Percentiles rank a stretch among this genome's conserved stretches.
These are phyloP conservation scores for Heliocidaris tuberculata DNA, from an alignment of 35 echinoderm and acorn worm species.

Conservation along the genomic window DNA sequence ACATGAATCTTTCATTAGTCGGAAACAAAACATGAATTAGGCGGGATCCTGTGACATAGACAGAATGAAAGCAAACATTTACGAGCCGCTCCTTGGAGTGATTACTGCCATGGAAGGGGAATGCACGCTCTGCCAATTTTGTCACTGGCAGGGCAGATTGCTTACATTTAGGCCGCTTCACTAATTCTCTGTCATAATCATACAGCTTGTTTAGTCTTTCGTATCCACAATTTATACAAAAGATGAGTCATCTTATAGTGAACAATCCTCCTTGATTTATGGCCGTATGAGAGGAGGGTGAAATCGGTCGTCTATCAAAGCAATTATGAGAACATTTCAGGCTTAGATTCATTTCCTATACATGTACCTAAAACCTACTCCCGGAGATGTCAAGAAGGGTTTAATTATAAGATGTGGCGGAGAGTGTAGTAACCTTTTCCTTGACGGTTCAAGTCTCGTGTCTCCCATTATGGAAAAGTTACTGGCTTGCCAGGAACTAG, in stretches of 20 bases:
- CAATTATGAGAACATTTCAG: neutral
- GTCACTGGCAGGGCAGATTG: constrained; percentile 7
- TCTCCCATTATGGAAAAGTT: neutral
- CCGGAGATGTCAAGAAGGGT: neutral
- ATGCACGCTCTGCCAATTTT: neutral
- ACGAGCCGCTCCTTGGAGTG: neutral
- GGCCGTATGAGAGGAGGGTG: neutral
- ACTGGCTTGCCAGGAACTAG: neutral
- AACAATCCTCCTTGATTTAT: neutral
- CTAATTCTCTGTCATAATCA: neutral
- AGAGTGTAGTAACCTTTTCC: neutral
- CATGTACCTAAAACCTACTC: neutral
- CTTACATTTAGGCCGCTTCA: constrained; percentile 9
- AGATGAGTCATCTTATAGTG: neutral
- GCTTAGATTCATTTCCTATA: constrained; percentile 3
- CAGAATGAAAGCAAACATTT: neutral
- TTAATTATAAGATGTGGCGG: neutral
- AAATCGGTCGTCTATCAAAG: neutral
- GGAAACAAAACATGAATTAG: constrained; percentile 18
- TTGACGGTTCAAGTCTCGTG: neutral
- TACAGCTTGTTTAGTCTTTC: neutral
- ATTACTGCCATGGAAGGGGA: neutral
- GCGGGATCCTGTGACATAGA: neutral
- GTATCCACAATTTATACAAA: constrained; percentile 9
- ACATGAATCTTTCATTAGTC: constrained; percentile 9